A percentile compares a stretch with the other conserved stretches of the same genome.
Evolutionary conservation across 2,797 vertebrate genomes (phyloP).

Genomic region (Pseudopleuronectes americanus): DNA sequence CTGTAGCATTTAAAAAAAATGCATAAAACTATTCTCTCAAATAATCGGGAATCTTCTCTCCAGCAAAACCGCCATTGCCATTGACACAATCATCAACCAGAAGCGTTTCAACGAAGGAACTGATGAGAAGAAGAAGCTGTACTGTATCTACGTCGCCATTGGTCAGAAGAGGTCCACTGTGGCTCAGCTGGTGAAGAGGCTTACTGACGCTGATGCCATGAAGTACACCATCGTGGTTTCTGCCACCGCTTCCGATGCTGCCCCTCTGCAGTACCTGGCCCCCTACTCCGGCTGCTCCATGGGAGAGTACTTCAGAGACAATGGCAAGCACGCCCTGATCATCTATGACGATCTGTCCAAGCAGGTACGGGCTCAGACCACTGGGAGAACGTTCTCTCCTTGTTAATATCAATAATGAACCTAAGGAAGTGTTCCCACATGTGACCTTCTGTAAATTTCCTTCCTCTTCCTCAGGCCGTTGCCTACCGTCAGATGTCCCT

Average conservation of each 20-base stretch:
- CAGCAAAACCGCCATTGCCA: constrained; percentile 99
- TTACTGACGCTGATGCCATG: constrained; percentile 96
- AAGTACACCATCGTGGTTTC: constrained; percentile 99
- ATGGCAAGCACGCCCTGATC: constrained; percentile 96
- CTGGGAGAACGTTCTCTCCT: too few species aligned
- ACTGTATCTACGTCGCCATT: constrained; percentile 98
- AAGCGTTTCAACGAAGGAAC: constrained; percentile 97
- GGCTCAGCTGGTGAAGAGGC: constrained; percentile 97
- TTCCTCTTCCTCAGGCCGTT: constrained; percentile 86
- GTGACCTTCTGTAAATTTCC: neutral
- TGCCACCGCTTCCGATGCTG: constrained; percentile 97
- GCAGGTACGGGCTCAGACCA: constrained; percentile 83
- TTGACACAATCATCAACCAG: constrained; percentile 99
- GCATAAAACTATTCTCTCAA: neutral
- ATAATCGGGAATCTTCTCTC: neutral
- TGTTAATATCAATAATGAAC: too few species aligned
- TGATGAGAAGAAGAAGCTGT: constrained; percentile 98
- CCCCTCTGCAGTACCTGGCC: constrained; percentile 97
- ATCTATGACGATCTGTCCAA: constrained; percentile 99
- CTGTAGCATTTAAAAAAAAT: neutral
- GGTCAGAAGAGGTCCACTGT: constrained; percentile 99
- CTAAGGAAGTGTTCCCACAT: neutral
- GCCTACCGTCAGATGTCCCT: constrained; percentile 99
- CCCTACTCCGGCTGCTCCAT: constrained; percentile 99
- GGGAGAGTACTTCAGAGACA: constrained; percentile 99